phyloP scores from a whole-genome alignment of 2,113 vertebrate species.

The Daubentonia madagascariensis region DNA sequence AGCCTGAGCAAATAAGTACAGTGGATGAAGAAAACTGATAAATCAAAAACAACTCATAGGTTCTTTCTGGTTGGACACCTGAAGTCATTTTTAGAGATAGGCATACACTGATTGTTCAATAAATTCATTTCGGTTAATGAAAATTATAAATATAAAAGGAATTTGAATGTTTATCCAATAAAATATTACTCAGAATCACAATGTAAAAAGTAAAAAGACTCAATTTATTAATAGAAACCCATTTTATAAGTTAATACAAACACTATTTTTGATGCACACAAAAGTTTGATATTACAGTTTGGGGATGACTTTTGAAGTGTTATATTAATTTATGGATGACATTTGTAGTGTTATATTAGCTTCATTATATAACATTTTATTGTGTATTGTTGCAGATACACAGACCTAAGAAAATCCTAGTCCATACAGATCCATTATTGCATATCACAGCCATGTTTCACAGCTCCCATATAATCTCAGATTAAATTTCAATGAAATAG shows the following conservation, averaged over 20 bases:
- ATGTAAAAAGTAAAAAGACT: neutral
- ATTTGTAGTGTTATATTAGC: neutral
- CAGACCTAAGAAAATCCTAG: neutral
- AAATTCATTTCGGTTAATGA: neutral
- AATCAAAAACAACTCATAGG: neutral
- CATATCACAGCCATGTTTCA: neutral
- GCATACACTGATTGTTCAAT: neutral
- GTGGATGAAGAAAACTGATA: no score
- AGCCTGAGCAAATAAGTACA: neutral
- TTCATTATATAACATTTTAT: neutral
- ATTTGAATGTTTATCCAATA: neutral
- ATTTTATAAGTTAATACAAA: neutral
- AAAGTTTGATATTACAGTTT: neutral
- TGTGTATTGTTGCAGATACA: neutral
- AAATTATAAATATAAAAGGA: neutral
- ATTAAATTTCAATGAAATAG: neutral
- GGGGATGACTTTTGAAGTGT: neutral
- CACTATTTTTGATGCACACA: neutral
- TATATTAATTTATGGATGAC: neutral
- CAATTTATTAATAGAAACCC: neutral
- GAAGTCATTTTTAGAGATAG: neutral
- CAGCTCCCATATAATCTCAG: neutral
- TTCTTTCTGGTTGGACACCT: neutral
- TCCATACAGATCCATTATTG: neutral
- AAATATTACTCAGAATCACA: neutral